Evolutionary conservation across 2,113 vertebrate genomes (phyloP).

Genomic region (Microtus richardsoni): DNA sequence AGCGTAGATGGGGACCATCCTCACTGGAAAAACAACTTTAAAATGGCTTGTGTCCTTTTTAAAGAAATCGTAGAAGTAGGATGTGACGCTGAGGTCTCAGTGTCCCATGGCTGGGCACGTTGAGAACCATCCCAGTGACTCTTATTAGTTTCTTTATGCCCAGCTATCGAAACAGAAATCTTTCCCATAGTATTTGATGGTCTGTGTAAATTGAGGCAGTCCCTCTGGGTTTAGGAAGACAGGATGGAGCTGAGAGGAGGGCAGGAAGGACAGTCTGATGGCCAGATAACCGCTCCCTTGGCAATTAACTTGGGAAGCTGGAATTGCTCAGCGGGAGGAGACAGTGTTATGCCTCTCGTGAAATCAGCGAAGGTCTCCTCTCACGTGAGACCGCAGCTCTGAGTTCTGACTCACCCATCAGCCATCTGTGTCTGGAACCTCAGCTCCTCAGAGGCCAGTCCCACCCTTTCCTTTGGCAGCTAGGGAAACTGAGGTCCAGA

Average conservation of each 20-base stretch:
- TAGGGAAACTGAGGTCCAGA: not conserved
- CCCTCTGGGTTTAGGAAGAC: constrained; percentile 28
- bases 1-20: rapidly evolving
- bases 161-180: not conserved
- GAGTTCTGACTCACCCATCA: not conserved
- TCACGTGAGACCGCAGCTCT: not conserved
- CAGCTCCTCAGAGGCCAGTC: not conserved
- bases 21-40: rapidly evolving
- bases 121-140: not conserved
- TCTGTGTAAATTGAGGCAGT: not conserved
- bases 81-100: not conserved
- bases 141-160: not conserved
- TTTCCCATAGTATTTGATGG: not conserved
- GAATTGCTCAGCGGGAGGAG: not conserved
- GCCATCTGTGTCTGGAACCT: not conserved
- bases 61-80: not conserved
- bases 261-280: not conserved
- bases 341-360: rapidly evolving
- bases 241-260: not conserved
- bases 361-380: not conserved
- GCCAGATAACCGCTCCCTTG: not conserved
- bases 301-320: not conserved
- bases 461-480: not conserved
- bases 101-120: not conserved
- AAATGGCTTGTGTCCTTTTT: not conserved